phyloP scores from a whole-genome alignment of 2,797 vertebrate genomes.

The Notolepis coatsorum region DNA sequence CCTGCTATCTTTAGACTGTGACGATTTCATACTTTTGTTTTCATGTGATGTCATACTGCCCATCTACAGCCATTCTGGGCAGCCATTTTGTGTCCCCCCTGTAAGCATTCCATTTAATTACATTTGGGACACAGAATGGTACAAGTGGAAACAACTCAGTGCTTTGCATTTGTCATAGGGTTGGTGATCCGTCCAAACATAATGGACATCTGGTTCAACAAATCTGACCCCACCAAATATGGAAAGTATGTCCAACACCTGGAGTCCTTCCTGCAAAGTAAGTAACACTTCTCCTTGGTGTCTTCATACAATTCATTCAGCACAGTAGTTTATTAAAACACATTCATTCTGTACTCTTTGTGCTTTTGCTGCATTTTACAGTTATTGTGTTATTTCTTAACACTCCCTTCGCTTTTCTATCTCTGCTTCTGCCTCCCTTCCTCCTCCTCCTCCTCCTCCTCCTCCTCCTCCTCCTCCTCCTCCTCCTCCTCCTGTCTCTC shows the following conservation, averaged over 20 bases:
- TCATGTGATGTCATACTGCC: too few relatives aligned
- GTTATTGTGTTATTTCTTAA: background rate
- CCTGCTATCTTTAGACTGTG: too few relatives aligned
- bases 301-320: background rate
- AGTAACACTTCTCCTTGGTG: constrained; percentile 59
- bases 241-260: constrained; percentile 80
- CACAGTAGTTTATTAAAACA: background rate
- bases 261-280: constrained; percentile 87
- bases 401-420: background rate
- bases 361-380: background rate
- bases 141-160: too few relatives aligned
- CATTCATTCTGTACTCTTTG: constrained; percentile 1
- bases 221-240: constrained; percentile 79
- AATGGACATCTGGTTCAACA: constrained; percentile 87
- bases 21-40: too few relatives aligned
- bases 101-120: too few relatives aligned
- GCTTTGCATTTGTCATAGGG: constrained; percentile 78
- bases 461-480: background rate
- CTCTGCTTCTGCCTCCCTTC: constrained; percentile 22
- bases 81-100: too few relatives aligned
- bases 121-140: too few relatives aligned
- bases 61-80: too few relatives aligned
- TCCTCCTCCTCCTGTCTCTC: background rate
- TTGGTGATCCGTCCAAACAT: constrained; percentile 92
- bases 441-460: background rate